These are phyloP conservation scores for Apotomis betuletana DNA, from an alignment of 2,888 invertebrate genomes.

Conservation along the genomic window DNA sequence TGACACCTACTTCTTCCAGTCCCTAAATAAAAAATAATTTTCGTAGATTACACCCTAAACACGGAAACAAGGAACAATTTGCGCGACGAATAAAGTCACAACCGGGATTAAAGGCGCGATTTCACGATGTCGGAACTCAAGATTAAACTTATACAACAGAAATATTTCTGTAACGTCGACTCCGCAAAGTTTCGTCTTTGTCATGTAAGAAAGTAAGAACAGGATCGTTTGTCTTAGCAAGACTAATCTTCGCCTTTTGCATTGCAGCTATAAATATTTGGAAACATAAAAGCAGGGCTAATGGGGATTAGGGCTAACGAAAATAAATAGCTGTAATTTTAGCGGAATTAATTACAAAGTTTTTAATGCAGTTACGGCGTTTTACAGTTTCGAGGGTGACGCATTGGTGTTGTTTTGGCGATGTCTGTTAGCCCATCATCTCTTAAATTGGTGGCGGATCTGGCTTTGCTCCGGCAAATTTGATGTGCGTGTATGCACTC, in stretches of 20 bases:
- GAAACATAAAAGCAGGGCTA: slow-evolving; percentile 48
- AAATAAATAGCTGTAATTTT: slow-evolving; percentile 38
- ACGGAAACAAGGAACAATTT: slow-evolving; percentile 46
- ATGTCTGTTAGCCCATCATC: no score
- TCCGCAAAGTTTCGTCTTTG: slow-evolving; percentile 74
- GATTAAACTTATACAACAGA: slow-evolving; percentile 62
- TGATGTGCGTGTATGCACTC: no score
- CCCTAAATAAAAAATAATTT: slow-evolving; percentile 30
- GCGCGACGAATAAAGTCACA: slow-evolving; percentile 47
- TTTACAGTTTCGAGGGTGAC: slow-evolving; percentile 16
- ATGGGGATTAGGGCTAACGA: slow-evolving; percentile 40
- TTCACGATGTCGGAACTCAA: slow-evolving; percentile 47
- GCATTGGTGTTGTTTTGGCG: neutral
- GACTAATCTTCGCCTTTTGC: slow-evolving; percentile 66
- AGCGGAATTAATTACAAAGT: slow-evolving; percentile 39
- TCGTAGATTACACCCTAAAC: slow-evolving; percentile 32
- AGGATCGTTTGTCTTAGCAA: slow-evolving; percentile 72
- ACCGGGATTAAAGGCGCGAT: slow-evolving; percentile 52
- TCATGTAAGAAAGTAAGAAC: slow-evolving; percentile 74
- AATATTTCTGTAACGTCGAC: slow-evolving; percentile 71
- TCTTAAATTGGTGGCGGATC: no score
- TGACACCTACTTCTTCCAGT: neutral
- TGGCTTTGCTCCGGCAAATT: no score
- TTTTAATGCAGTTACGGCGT: slow-evolving; percentile 27
- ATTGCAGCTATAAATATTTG: slow-evolving; percentile 69